A percentile compares a stretch with the other conserved stretches of the same genome.
These are phyloP conservation scores for Uloborus plumipes DNA, from an alignment of 2,888 invertebrate genomes.

Conservation along the genomic window DNA sequence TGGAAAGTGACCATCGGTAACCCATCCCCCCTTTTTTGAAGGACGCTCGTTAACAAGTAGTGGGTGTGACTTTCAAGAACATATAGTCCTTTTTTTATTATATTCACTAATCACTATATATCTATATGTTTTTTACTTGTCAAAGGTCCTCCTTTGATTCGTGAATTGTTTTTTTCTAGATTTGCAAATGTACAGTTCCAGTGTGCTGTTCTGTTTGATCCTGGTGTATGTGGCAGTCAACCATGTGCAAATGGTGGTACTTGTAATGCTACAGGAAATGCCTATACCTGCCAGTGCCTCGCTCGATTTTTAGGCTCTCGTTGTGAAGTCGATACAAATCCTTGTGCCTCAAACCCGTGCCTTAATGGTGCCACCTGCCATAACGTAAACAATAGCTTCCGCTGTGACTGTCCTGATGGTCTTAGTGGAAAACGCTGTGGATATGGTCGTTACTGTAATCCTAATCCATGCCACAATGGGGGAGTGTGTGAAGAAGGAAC, in stretches of 20 bases:
- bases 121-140: slow-evolving; percentile 73
- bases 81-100: no score
- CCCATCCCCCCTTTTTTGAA: no score
- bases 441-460: slow-evolving; percentile 89
- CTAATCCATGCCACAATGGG: slow-evolving; percentile 86
- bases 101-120: no score
- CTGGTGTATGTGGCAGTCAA: slow-evolving; percentile 81
- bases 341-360: slow-evolving; percentile 88
- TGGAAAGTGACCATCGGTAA: no score
- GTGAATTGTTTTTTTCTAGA: slow-evolving; percentile 60
- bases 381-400: slow-evolving; percentile 75
- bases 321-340: slow-evolving; percentile 89
- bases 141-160: no score
- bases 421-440: slow-evolving; percentile 86
- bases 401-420: slow-evolving; percentile 85
- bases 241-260: slow-evolving; percentile 84
- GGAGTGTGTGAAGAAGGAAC: slow-evolving; percentile 91
- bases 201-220: slow-evolving; percentile 74
- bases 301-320: slow-evolving; percentile 81
- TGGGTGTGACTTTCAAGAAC: no score
- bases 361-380: slow-evolving; percentile 81
- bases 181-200: slow-evolving; percentile 80
- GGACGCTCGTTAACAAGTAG: no score
- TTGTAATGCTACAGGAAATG: slow-evolving; percentile 73
- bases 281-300: slow-evolving; percentile 84